phyloP scores from a whole-genome alignment of 2,797 vertebrate genomes.

The Moxostoma hubbsi region DNA sequence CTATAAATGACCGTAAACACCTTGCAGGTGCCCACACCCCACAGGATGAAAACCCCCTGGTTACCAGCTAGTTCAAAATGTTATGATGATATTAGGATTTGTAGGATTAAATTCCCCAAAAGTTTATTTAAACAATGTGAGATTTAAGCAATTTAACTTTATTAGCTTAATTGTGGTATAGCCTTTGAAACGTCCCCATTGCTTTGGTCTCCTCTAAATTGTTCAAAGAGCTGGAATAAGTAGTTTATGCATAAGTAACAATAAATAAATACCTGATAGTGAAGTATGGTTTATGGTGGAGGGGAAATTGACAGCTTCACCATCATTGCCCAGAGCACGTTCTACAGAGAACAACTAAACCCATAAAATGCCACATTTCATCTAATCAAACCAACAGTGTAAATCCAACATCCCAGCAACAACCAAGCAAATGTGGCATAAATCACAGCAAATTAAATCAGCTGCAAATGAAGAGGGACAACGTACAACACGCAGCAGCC shows the following conservation, averaged over 20 bases:
- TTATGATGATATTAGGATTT: too few species aligned
- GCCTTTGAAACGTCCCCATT: too few species aligned
- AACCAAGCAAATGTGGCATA: slow-evolving; percentile 33
- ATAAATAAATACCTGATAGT: background rate
- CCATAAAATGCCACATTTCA: slow-evolving; percentile 37
- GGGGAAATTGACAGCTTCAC: background rate
- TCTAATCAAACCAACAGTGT: slow-evolving; percentile 53
- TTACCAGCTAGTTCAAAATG: too few species aligned
- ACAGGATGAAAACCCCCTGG: too few species aligned
- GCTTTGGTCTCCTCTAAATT: too few species aligned
- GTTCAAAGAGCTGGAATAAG: background rate
- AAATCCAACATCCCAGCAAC: slow-evolving; percentile 31
- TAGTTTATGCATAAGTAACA: background rate
- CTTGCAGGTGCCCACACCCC: too few species aligned
- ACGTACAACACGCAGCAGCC: slow-evolving; percentile 58
- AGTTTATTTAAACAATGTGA: too few species aligned
- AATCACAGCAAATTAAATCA: slow-evolving; percentile 66
- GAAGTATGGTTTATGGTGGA: background rate
- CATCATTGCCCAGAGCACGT: slow-evolving; percentile 4
- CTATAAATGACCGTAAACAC: too few species aligned
- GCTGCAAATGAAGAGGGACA: slow-evolving; percentile 55
- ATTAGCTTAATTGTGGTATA: too few species aligned
- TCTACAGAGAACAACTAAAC: slow-evolving; percentile 16
- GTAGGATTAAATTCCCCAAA: too few species aligned
- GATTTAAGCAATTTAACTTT: too few species aligned